phyloP scores from a whole-genome alignment of 2,113 vertebrate species.

The Romanogobio albipinnatus region DNA sequence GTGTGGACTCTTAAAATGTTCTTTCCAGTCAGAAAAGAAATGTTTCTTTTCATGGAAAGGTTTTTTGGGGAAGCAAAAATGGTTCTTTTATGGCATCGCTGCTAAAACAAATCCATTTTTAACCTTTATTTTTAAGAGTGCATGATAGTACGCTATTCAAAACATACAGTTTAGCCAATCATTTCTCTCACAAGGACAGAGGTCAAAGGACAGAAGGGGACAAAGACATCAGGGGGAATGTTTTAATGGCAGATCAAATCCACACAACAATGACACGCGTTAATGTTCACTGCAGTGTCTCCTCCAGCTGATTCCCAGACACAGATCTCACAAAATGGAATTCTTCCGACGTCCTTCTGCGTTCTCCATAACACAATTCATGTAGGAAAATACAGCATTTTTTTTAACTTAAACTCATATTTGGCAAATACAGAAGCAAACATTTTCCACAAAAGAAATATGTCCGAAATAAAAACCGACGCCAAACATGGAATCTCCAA shows the following conservation, averaged over 20 bases:
- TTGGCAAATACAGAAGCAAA: slow-evolving; percentile 80
- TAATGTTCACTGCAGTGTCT: slow-evolving; percentile 68
- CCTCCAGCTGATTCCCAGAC: slow-evolving; percentile 66
- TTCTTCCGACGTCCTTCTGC: slow-evolving; percentile 56
- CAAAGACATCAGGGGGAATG: slow-evolving; percentile 74
- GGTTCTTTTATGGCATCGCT: no score
- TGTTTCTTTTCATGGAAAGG: no score
- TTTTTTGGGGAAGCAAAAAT: no score
- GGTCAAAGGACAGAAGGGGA: background rate
- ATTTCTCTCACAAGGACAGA: background rate
- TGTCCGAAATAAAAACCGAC: slow-evolving; percentile 57
- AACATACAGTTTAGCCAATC: background rate
- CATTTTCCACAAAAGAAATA: slow-evolving; percentile 67
- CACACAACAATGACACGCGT: slow-evolving; percentile 77
- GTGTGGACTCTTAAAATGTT: no score
- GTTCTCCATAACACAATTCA: slow-evolving; percentile 72
- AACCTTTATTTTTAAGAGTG: background rate
- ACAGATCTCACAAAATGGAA: slow-evolving; percentile 23
- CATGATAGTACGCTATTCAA: background rate
- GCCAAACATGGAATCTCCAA: slow-evolving; percentile 68
- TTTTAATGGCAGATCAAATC: slow-evolving; percentile 82
- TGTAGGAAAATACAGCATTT: slow-evolving; percentile 80
- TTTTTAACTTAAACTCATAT: slow-evolving; percentile 66
- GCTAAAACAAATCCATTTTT: no score
- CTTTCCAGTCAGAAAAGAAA: no score